Evolutionary conservation across 2,888 invertebrate species (phyloP).

Genomic region (Chymomyza amoena): DNA sequence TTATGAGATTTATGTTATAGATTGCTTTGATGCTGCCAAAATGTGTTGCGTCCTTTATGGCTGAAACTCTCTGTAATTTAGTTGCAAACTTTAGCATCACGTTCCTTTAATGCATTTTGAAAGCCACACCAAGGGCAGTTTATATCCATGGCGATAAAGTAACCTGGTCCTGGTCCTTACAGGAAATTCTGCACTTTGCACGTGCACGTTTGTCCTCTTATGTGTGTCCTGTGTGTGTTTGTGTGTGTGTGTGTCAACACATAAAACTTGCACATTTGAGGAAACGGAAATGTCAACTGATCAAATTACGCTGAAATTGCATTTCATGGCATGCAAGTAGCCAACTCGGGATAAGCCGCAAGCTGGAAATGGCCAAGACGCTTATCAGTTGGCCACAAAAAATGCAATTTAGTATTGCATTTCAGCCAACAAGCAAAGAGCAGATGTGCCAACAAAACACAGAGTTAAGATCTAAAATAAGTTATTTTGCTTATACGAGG

Average conservation of each 20-base stretch:
- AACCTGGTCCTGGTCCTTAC: not conserved
- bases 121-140: not conserved
- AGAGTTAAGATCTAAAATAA: not conserved
- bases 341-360: conserved; percentile 19
- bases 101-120: not conserved
- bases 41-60: not conserved
- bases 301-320: conserved; percentile 64
- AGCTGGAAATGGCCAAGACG: not conserved
- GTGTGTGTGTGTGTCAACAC: not conserved
- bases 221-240: not conserved
- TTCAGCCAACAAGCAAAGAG: conserved; percentile 30
- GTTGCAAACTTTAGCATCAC: not conserved
- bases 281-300: conserved; percentile 60
- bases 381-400: conserved; percentile 9
- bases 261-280: conserved; percentile 25
- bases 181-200: not conserved
- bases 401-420: conserved; percentile 55
- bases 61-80: not conserved
- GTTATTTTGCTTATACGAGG: not conserved
- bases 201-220: not conserved
- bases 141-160: not conserved
- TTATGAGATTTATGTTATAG: not conserved
- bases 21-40: not conserved
- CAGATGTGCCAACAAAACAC: conserved; percentile 6
- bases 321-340: conserved; percentile 35